Conservation (phyloP, 1,140 invertebrate species). For the Drosophila tsacasi region DNA sequence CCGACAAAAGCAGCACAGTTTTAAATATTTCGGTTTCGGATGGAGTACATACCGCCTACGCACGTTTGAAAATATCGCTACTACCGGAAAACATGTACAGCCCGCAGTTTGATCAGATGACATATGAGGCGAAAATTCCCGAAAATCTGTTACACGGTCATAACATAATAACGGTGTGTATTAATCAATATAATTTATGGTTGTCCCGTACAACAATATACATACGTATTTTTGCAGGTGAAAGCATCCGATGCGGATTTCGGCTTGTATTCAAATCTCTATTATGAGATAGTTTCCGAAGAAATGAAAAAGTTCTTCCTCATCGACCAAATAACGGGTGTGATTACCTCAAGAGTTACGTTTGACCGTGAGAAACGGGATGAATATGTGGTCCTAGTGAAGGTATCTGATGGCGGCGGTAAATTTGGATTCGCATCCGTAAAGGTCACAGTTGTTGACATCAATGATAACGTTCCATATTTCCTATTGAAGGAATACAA, state of each 20-base stretch:
- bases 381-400: slow-evolving; percentile 92
- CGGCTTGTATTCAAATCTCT: slow-evolving; percentile 91
- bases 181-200: neutral
- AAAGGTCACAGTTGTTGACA: slow-evolving; percentile 91
- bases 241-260: slow-evolving; percentile 93
- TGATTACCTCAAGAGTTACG: slow-evolving; percentile 90
- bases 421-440: slow-evolving; percentile 92
- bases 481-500: slow-evolving; percentile 94
- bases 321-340: slow-evolving; percentile 92
- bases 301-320: slow-evolving; percentile 91
- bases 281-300: slow-evolving; percentile 93
- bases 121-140: slow-evolving; percentile 91
- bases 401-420: slow-evolving; percentile 94
- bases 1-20: slow-evolving; percentile 87
- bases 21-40: slow-evolving; percentile 96
- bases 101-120: slow-evolving; percentile 91
- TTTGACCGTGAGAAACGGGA: slow-evolving; percentile 92
- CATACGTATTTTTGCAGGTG: slow-evolving; percentile 85
- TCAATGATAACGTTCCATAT: slow-evolving; percentile 94
- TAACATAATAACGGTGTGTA: slow-evolving; percentile 53
- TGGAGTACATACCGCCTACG: slow-evolving; percentile 94
- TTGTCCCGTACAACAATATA: neutral
- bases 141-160: slow-evolving; percentile 94
- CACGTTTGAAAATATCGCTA: slow-evolving; percentile 92
- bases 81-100: slow-evolving; percentile 92